Percentiles rank a stretch among this genome's conserved stretches.
These are phyloP conservation scores for Vireo griseus DNA, from an alignment of 2,797 vertebrate genomes.

Conservation along the genomic window DNA sequence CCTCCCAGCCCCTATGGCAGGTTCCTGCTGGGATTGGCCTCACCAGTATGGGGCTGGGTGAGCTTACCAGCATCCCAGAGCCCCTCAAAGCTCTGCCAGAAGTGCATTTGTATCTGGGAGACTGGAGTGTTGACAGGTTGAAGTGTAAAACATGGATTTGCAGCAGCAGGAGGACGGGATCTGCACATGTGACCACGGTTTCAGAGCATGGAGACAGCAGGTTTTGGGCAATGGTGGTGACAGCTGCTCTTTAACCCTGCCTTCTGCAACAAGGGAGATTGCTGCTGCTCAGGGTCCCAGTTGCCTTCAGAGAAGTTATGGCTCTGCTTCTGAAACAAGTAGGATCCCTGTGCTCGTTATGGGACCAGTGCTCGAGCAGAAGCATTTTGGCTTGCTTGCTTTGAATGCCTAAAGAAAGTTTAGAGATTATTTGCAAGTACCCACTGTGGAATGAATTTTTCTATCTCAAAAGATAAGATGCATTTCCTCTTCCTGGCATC, in stretches of 20 bases:
- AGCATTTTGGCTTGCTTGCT: rapidly evolving
- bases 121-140: background rate
- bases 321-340: background rate
- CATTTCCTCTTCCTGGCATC: background rate
- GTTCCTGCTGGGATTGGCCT: background rate
- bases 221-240: background rate
- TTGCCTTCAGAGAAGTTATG: background rate
- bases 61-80: background rate
- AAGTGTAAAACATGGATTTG: no score
- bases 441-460: background rate
- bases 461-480: background rate
- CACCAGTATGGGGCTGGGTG: background rate
- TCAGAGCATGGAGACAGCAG: background rate
- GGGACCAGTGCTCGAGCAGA: background rate
- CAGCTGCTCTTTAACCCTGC: background rate
- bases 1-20: background rate
- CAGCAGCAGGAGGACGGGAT: background rate
- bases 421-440: background rate
- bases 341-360: background rate
- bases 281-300: background rate
- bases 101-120: background rate
- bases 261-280: rapidly evolving
- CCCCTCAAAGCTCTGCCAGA: background rate
- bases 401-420: background rate
- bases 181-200: rapidly evolving